phyloP scores from a whole-genome alignment of 1,140 invertebrate species.

The Papilio dardanus region DNA sequence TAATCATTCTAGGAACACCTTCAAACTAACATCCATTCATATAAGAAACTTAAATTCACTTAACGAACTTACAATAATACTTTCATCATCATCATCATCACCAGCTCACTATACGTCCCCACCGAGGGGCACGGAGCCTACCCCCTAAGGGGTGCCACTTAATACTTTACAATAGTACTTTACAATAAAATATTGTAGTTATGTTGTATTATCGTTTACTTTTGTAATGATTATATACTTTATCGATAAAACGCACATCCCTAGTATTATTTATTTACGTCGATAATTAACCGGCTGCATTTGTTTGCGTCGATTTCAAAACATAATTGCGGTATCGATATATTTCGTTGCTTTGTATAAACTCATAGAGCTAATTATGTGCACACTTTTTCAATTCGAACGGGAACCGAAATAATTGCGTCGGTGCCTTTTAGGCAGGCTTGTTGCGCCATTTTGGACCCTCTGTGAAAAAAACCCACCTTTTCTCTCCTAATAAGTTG shows the following conservation, averaged over 20 bases:
- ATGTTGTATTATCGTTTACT: too few species aligned
- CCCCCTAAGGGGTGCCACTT: too few species aligned
- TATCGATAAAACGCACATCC: conserved; percentile 42
- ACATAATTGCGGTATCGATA: conserved; percentile 70
- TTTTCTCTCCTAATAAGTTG: conserved; percentile 69
- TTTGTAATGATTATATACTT: too few species aligned
- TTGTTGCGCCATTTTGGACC: conserved; percentile 51
- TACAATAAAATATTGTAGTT: too few species aligned
- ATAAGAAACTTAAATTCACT: too few species aligned
- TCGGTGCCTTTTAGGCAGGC: conserved; percentile 54
- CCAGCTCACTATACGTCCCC: too few species aligned
- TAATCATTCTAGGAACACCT: too few species aligned
- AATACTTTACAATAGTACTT: too few species aligned
- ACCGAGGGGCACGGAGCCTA: too few species aligned
- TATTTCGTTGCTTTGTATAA: conserved; percentile 68
- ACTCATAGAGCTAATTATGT: conserved; percentile 76
- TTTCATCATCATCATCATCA: too few species aligned
- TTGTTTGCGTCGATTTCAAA: conserved; percentile 66
- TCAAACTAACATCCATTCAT: too few species aligned
- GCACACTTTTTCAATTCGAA: conserved; percentile 58
- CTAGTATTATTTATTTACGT: conserved; percentile 43
- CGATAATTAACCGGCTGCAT: conserved; percentile 62
- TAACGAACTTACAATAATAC: too few species aligned
- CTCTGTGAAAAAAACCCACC: conserved; percentile 52
- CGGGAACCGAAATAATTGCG: conserved; percentile 57